A percentile compares a stretch with the other conserved stretches of the same genome.
Evolutionary conservation across 1,140 invertebrate genomes (phyloP).

Genomic region (Drosophila persimilis): DNA sequence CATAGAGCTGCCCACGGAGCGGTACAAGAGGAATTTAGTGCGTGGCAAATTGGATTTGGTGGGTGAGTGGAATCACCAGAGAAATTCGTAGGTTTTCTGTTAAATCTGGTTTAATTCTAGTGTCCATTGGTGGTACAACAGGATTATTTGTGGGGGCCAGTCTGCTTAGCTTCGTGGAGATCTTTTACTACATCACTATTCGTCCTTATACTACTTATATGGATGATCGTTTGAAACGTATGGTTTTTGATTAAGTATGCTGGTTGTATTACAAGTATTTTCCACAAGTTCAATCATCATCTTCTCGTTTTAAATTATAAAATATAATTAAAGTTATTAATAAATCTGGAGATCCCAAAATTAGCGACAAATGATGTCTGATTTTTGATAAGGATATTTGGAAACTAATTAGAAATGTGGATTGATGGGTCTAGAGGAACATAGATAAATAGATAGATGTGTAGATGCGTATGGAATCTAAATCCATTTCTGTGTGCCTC

Average conservation of each 20-base stretch:
- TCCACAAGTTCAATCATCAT: too few species aligned
- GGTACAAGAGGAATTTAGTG: constrained; percentile 86
- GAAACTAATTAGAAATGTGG: too few species aligned
- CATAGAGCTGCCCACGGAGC: constrained; percentile 85
- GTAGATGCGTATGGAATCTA: too few species aligned
- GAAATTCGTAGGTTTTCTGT: too few species aligned
- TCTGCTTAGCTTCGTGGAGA: constrained; percentile 86
- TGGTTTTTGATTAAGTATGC: constrained; percentile 18
- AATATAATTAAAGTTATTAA: too few species aligned
- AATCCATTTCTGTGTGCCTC: too few species aligned
- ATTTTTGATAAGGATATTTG: too few species aligned
- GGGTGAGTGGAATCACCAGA: constrained; percentile 82
- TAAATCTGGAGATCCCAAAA: too few species aligned
- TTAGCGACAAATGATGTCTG: too few species aligned
- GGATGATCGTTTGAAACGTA: constrained; percentile 29
- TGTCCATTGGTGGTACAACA: constrained; percentile 86
- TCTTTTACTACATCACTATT: constrained; percentile 85
- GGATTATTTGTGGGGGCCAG: constrained; percentile 87
- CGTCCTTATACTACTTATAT: constrained; percentile 79
- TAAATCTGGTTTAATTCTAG: constrained; percentile 62
- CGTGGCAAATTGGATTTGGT: constrained; percentile 86
- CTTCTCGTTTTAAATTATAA: too few species aligned
- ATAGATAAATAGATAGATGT: too few species aligned
- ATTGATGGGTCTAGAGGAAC: too few species aligned
- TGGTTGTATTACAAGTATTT: background rate